These are phyloP conservation scores for Sinelater perroti DNA, from an alignment of 2,888 invertebrate species.

Conservation along the genomic window DNA sequence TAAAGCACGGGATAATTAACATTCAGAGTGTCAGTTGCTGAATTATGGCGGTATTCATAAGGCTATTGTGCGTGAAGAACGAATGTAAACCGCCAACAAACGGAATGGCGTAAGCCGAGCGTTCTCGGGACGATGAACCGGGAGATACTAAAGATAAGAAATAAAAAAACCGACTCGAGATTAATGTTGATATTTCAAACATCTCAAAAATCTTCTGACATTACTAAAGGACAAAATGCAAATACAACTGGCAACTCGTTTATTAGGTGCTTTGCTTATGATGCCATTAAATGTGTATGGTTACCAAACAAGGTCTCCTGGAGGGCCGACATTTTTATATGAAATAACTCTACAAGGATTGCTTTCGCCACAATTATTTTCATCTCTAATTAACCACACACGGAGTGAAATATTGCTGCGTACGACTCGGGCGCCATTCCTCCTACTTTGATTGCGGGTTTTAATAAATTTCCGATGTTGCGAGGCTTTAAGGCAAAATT, in stretches of 20 bases:
- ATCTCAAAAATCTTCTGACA: constrained; percentile 26
- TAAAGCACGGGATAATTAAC: constrained; percentile 32
- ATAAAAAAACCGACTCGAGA: constrained; percentile 25
- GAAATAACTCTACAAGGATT: constrained; percentile 14
- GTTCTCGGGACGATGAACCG: constrained; percentile 27
- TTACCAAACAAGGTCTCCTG: constrained; percentile 21
- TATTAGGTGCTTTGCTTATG: constrained; percentile 22
- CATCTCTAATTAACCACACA: constrained; percentile 25
- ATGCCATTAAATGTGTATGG: constrained; percentile 15
- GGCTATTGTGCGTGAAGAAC: constrained; percentile 33
- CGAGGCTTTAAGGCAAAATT: background rate
- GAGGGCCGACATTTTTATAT: constrained; percentile 25
- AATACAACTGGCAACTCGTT: constrained; percentile 31
- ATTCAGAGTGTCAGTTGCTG: constrained; percentile 29
- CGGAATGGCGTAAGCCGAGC: constrained; percentile 22
- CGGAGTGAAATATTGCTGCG: constrained; percentile 22
- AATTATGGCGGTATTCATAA: constrained; percentile 31
- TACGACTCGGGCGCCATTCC: background rate
- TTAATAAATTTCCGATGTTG: constrained; percentile 7
- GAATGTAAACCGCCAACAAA: constrained; percentile 21
- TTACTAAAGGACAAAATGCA: constrained; percentile 24
- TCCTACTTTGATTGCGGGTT: constrained; percentile 2
- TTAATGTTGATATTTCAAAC: constrained; percentile 32
- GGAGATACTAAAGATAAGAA: constrained; percentile 28
- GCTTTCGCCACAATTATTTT: constrained; percentile 27